A percentile compares a stretch with the other conserved stretches of the same genome.
Conservation (phyloP, 1,140 invertebrate species). For the Bathynomus jamesi region DNA sequence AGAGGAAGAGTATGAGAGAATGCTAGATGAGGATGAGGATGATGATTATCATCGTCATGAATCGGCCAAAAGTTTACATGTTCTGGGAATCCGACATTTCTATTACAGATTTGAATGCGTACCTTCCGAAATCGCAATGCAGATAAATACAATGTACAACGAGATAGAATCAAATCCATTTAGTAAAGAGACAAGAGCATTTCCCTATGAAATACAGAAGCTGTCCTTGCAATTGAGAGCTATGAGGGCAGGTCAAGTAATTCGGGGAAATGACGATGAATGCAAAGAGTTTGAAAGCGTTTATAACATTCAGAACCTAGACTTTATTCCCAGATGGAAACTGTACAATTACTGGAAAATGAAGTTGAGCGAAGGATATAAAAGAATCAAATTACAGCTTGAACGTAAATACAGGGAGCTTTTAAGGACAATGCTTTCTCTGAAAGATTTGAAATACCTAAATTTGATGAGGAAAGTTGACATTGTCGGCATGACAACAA, state of each 20-base stretch:
- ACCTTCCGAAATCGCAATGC: neutral
- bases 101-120: too few species aligned
- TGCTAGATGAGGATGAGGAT: neutral
- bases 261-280: neutral
- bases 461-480: slow-evolving; percentile 21
- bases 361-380: slow-evolving; percentile 12
- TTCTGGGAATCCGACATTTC: neutral
- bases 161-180: neutral
- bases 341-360: slow-evolving; percentile 33
- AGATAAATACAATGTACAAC: neutral
- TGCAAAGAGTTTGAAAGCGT: neutral
- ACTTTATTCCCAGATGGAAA: slow-evolving; percentile 18
- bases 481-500: slow-evolving; percentile 68
- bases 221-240: neutral
- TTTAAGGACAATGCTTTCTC: slow-evolving; percentile 4
- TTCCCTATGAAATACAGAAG: neutral
- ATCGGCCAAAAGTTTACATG: neutral
- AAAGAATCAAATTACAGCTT: neutral
- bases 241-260: neutral
- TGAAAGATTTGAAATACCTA: slow-evolving; percentile 21
- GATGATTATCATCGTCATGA: neutral
- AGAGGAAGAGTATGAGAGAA: neutral
- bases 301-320: neutral
- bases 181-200: neutral
- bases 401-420: slow-evolving; percentile 10